A percentile compares a stretch with the other conserved stretches of the same genome.
These are phyloP conservation scores for Uria aalge DNA, from an alignment of 2,113 vertebrate genomes.

Conservation along the genomic window DNA sequence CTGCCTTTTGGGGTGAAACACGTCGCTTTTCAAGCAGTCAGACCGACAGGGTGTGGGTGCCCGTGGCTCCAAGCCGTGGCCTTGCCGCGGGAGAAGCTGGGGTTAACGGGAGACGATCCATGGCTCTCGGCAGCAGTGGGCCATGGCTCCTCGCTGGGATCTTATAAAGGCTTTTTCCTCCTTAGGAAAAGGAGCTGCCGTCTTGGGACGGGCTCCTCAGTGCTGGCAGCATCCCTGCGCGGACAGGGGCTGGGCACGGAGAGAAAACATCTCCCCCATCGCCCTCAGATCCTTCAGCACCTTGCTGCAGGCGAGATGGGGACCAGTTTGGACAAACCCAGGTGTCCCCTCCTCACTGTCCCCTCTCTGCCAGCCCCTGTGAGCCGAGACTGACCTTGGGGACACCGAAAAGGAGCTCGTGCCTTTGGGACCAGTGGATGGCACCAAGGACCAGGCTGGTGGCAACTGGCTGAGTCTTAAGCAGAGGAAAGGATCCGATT, in stretches of 20 bases:
- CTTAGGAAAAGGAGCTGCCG: constrained; percentile 41
- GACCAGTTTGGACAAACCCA: not conserved
- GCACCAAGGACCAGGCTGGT: not conserved
- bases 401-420: not conserved
- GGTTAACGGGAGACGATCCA: not conserved
- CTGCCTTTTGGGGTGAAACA: not conserved
- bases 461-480: not conserved
- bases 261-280: not conserved
- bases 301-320: not conserved
- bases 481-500: not conserved
- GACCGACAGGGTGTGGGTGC: not conserved
- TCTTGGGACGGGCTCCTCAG: not conserved
- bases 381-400: not conserved
- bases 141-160: not conserved
- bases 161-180: constrained; percentile 48
- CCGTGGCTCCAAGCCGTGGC: not conserved
- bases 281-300: not conserved
- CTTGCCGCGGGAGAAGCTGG: not conserved
- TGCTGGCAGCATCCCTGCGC: not conserved
- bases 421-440: not conserved
- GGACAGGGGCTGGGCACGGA: not conserved
- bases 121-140: not conserved
- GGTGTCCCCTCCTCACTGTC: not conserved
- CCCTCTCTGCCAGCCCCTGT: not conserved
- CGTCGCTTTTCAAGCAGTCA: not conserved